These are phyloP conservation scores for Chlorodrepanis virens DNA, from an alignment of 2,113 vertebrate genomes.

Conservation along the genomic window DNA sequence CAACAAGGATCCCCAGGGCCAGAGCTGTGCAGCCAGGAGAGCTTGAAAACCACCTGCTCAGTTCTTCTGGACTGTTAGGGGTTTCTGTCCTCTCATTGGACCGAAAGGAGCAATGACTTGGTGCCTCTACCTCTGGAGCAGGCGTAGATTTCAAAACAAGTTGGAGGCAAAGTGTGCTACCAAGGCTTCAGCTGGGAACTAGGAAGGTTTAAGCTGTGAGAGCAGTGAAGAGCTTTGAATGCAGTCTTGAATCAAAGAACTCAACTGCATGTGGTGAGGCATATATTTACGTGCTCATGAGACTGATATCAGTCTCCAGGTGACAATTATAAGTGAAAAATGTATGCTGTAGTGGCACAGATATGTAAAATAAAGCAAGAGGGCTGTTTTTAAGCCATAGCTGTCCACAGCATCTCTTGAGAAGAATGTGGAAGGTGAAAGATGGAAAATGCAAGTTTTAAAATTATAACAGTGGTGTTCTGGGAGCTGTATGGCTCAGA, in stretches of 20 bases:
- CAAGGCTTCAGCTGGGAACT: neutral
- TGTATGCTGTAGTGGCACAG: neutral
- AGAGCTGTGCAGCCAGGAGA: slow-evolving; percentile 70
- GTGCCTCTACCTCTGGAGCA: neutral
- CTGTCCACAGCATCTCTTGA: neutral
- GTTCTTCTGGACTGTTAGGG: neutral
- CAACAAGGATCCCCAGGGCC: slow-evolving; percentile 71
- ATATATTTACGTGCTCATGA: neutral
- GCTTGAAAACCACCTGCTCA: slow-evolving; percentile 63
- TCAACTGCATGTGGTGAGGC: neutral
- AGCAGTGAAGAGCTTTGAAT: neutral
- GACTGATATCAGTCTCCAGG: neutral
- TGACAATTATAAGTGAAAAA: neutral
- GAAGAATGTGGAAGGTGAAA: neutral
- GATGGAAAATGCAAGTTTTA: neutral
- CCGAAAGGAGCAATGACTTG: neutral
- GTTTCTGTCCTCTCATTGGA: neutral
- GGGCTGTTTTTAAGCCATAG: neutral
- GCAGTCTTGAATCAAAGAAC: neutral
- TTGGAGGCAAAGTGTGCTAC: neutral
- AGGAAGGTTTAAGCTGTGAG: neutral
- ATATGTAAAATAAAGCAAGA: neutral
- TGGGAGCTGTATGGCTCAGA: slow-evolving; percentile 78
- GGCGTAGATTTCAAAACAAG: neutral
- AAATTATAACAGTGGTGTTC: slow-evolving; percentile 4